These are phyloP conservation scores for Adrianichthys oophorus DNA, from an alignment of 2,797 vertebrate species.

Conservation along the genomic window DNA sequence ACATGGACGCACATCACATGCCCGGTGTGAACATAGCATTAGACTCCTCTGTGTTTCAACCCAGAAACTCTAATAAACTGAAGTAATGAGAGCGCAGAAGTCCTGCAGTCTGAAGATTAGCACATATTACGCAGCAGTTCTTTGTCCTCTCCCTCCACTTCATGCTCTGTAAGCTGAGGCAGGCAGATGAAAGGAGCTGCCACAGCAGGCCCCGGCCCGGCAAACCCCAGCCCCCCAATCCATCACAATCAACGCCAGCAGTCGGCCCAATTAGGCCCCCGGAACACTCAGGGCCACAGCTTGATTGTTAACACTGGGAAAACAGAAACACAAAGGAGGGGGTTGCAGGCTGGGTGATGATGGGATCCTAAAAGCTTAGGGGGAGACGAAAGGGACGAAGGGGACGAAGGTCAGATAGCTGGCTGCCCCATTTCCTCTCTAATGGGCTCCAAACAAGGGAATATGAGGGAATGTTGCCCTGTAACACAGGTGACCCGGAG, in stretches of 20 bases:
- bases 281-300: conserved; percentile 75
- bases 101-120: conserved; percentile 5
- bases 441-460: conserved; percentile 72
- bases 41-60: background rate
- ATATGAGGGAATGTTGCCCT: conserved; percentile 66
- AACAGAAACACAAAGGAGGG: conserved; percentile 52
- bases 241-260: conserved; percentile 79
- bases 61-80: background rate
- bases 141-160: conserved; percentile 23
- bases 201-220: conserved; percentile 37
- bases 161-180: conserved; percentile 24
- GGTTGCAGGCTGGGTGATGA: conserved; percentile 42
- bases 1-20: too few relatives aligned
- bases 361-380: conserved; percentile 40
- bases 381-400: conserved; percentile 26
- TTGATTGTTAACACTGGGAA: conserved; percentile 78
- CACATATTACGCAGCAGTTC: conserved; percentile 8
- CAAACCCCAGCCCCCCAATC: conserved; percentile 50
- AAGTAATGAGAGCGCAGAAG: conserved; percentile 7
- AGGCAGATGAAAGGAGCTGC: conserved; percentile 70
- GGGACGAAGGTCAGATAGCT: conserved; percentile 50
- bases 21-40: too few relatives aligned
- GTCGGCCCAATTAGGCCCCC: conserved; percentile 72
- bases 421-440: conserved; percentile 77
- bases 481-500: conserved; percentile 72